Conservation (phyloP, 1,140 invertebrate species). For the Neodiprion fabricii region DNA sequence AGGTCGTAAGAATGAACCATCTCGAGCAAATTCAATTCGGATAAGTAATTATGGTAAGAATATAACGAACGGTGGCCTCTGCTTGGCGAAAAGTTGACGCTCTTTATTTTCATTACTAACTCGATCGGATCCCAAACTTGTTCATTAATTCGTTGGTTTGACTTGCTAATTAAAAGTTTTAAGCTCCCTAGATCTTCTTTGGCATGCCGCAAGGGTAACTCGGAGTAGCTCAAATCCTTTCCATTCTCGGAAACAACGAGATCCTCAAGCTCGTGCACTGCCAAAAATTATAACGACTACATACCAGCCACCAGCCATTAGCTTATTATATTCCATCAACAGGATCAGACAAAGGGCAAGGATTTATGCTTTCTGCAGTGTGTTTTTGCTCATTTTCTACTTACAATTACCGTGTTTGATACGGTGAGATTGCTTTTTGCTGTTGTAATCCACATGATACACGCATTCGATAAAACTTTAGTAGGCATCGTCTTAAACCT, state of each 20-base stretch:
- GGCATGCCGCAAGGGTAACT: neutral
- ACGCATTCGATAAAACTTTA: no score
- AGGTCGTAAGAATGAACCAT: neutral
- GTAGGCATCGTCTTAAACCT: no score
- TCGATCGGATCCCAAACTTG: neutral
- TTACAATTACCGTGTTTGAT: no score
- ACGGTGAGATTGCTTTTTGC: no score
- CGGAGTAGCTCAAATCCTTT: neutral
- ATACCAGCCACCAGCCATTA: neutral
- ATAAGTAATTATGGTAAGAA: neutral
- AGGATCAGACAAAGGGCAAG: neutral
- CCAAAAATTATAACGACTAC: neutral
- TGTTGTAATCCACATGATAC: no score
- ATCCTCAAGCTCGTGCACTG: no score
- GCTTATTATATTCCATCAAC: neutral
- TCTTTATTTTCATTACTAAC: neutral
- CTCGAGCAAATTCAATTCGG: neutral
- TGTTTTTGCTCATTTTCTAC: no score
- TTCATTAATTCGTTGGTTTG: conserved; percentile 1
- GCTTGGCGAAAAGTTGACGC: neutral
- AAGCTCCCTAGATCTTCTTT: neutral
- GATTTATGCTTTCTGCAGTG: no score
- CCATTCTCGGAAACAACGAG: neutral
- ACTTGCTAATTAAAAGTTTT: conserved; percentile 6
- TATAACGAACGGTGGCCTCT: neutral